Evolutionary conservation across 2,113 vertebrate genomes (phyloP).

Genomic region (Phrynocephalus versicolor): DNA sequence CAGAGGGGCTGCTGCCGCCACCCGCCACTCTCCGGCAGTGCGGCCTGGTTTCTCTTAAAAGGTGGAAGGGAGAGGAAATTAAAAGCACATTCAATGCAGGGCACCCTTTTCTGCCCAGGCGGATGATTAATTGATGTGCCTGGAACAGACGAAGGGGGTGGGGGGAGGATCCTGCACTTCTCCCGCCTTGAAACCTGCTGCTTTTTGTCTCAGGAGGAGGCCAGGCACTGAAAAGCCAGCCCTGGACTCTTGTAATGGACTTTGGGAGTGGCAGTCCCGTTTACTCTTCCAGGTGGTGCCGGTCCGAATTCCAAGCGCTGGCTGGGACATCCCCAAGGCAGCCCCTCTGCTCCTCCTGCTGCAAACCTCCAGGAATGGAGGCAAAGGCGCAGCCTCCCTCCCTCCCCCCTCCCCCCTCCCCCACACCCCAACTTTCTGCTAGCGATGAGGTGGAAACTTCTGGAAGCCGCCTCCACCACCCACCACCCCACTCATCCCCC

Average conservation of each 20-base stretch:
- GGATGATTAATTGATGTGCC: neutral
- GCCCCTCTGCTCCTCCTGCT: too few species aligned
- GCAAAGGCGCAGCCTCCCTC: too few species aligned
- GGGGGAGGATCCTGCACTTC: neutral
- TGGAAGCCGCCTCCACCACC: too few species aligned
- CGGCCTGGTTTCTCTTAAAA: neutral
- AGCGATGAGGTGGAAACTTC: too few species aligned
- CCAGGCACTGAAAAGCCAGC: neutral
- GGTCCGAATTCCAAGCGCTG: too few species aligned
- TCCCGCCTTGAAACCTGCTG: neutral
- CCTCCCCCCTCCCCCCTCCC: too few species aligned
- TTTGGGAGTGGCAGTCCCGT: too few species aligned
- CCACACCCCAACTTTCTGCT: too few species aligned
- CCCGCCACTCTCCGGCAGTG: neutral
- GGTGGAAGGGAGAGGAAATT: conserved; percentile 12
- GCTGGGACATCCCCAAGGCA: too few species aligned
- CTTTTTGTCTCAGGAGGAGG: neutral
- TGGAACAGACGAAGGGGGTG: neutral
- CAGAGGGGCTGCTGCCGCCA: neutral
- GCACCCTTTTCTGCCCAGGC: neutral
- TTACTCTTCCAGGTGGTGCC: too few species aligned
- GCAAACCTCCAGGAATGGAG: too few species aligned
- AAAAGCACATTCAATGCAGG: neutral
- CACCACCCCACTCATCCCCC: too few species aligned
- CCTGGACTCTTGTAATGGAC: neutral